Evolutionary conservation across 2,797 vertebrate genomes (phyloP), one percentile per base, ranked within the genome.

Genomic region (Hephaestus fuliginosus): DNA sequence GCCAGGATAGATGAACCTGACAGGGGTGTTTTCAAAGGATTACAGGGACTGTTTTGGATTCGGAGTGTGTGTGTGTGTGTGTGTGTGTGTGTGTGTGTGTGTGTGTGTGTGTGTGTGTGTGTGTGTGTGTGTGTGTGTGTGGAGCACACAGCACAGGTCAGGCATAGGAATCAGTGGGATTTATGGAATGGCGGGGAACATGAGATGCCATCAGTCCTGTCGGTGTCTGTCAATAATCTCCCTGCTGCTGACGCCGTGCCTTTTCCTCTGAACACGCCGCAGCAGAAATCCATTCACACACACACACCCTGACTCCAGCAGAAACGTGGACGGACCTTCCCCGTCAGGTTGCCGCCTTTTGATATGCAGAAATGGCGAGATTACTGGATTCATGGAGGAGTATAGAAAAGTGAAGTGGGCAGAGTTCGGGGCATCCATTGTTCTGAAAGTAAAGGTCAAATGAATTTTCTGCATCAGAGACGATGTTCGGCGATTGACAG

Each of bases 141-240:
- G 25, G 1, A 25, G 25, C 25, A 66, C 66, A 28, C 49, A 44
- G 73, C 7, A 14, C 80, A 76, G 79, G 81, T 85, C 15, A 70
- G 81, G 30, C 61, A 6, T 25, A 75, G 87, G 80, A 80, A 66
- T 56, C 11, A 60, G 28, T 44, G 25, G 73, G 80, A 78, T 84
- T 82, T 73, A 70, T 53, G 28, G 75, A 82, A 82, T 72, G 74
- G 62, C 1, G 3, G 48, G 20, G 75, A 76, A 87, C 77, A 78
- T 69, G 74, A 90, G 80, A 80, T 48, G 58, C 75, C 51, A 73
- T 89, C 84, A 72, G 68, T 86, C 75, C 83, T 49, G 46, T 71
- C 18, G 72, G 85, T 86, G 85, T 80, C 7, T 90, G 90, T 94
- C 88, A 84, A 83, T 93, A 93, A 93, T 93, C 91, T 90, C 78